Evolutionary conservation across 2,113 vertebrate genomes (phyloP).

Genomic region (Beaufortia kweichowensis): DNA sequence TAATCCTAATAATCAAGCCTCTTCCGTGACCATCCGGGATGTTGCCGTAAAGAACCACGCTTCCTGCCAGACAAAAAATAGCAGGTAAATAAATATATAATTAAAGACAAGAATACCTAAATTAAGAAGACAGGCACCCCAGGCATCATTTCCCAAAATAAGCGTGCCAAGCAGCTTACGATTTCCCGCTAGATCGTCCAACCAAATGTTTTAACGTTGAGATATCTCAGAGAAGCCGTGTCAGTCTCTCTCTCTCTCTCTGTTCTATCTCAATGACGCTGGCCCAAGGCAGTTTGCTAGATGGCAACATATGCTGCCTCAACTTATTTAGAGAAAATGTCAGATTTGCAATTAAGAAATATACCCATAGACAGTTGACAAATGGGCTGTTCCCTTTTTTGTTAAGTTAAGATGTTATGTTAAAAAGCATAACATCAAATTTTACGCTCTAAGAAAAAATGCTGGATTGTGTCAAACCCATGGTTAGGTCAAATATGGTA

Average conservation of each 20-base stretch:
- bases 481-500: too few species aligned
- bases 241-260: conserved; percentile 12
- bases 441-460: too few species aligned
- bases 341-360: not conserved
- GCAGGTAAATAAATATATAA: conserved; percentile 64
- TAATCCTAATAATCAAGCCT: conserved; percentile 64
- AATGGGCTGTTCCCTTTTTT: too few species aligned
- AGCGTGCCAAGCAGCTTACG: conserved; percentile 3
- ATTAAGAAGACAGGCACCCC: conserved; percentile 60
- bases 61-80: conserved; percentile 58
- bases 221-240: not conserved
- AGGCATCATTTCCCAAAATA: conserved; percentile 59
- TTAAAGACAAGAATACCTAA: conserved; percentile 1
- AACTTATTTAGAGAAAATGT: not conserved
- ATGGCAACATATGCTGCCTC: conserved; percentile 12
- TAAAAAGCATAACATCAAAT: too few species aligned
- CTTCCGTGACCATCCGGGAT: conserved; percentile 16
- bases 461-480: too few species aligned
- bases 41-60: conserved; percentile 59
- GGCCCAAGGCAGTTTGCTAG: not conserved
- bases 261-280: conserved; percentile 5
- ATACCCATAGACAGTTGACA: too few species aligned
- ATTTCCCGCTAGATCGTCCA: not conserved
- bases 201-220: not conserved
- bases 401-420: too few species aligned